Evolutionary conservation across 2,888 invertebrate genomes (phyloP).

Genomic region (Drosophila picticornis): DNA sequence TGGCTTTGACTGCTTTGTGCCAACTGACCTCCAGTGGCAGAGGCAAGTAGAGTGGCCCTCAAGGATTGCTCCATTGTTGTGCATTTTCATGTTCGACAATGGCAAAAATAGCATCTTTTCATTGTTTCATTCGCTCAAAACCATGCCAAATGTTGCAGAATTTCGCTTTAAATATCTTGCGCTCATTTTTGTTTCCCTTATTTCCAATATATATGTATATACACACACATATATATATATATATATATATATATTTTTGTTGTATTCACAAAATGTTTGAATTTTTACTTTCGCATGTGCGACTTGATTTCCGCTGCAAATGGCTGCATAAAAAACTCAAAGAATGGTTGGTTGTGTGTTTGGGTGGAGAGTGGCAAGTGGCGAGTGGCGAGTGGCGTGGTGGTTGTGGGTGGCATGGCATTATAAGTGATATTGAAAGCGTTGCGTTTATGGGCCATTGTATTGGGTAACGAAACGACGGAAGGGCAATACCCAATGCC

Average conservation of each 20-base stretch:
- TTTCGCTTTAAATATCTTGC: slow-evolving; percentile 62
- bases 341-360: background rate
- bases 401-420: slow-evolving; percentile 31
- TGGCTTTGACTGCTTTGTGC: slow-evolving; percentile 31
- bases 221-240: background rate
- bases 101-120: slow-evolving; percentile 44
- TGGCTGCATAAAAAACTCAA: slow-evolving; percentile 46
- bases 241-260: slow-evolving; percentile 1
- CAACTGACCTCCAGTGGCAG: slow-evolving; percentile 37
- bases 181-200: slow-evolving; percentile 9
- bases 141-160: slow-evolving; percentile 73
- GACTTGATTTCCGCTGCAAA: slow-evolving; percentile 80
- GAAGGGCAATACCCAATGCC: slow-evolving; percentile 52
- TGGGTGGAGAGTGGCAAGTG: background rate
- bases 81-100: slow-evolving; percentile 32
- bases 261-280: slow-evolving; percentile 66
- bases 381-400: background rate
- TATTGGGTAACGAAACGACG: slow-evolving; percentile 49
- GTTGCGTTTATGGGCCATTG: slow-evolving; percentile 74
- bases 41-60: background rate
- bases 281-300: slow-evolving; percentile 79
- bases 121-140: slow-evolving; percentile 7
- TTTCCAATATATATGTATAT: background rate
- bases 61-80: slow-evolving; percentile 31
- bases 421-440: slow-evolving; percentile 80